phyloP scores from a whole-genome alignment of 2,797 vertebrate genomes.

The Hydrocynus forskahlii region DNA sequence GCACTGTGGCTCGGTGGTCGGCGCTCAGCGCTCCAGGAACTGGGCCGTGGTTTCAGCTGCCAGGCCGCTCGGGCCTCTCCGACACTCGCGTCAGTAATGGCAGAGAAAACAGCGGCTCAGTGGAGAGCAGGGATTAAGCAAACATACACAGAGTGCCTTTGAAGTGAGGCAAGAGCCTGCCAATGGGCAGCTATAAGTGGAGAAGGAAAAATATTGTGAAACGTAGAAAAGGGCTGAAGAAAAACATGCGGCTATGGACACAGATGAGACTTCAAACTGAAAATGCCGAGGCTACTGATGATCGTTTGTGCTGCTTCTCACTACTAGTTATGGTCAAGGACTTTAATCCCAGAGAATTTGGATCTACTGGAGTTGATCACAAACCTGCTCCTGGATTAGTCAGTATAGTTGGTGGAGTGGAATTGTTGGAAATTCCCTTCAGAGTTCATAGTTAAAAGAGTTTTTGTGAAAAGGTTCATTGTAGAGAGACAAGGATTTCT shows the following conservation, averaged over 20 bases:
- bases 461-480: no score
- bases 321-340: neutral
- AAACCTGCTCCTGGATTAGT: neutral
- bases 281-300: constrained; percentile 31
- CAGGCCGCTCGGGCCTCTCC: constrained; percentile 44
- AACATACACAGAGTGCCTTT: constrained; percentile 66
- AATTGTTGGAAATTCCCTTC: neutral
- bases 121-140: constrained; percentile 66
- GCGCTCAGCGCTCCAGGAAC: neutral
- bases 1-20: constrained; percentile 13
- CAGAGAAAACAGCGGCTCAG: constrained; percentile 54
- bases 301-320: neutral
- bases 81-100: constrained; percentile 55
- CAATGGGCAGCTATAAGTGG: constrained; percentile 57
- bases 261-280: constrained; percentile 41
- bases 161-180: constrained; percentile 61
- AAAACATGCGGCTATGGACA: constrained; percentile 48
- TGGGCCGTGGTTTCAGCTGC: constrained; percentile 40
- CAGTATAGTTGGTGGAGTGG: no score
- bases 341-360: neutral
- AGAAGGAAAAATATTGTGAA: constrained; percentile 60
- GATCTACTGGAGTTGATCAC: neutral
- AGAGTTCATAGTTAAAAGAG: neutral
- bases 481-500: no score
- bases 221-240: constrained; percentile 40